Evolutionary conservation across 2,797 vertebrate genomes (phyloP).

Genomic region (Lagorchestes hirsutus): DNA sequence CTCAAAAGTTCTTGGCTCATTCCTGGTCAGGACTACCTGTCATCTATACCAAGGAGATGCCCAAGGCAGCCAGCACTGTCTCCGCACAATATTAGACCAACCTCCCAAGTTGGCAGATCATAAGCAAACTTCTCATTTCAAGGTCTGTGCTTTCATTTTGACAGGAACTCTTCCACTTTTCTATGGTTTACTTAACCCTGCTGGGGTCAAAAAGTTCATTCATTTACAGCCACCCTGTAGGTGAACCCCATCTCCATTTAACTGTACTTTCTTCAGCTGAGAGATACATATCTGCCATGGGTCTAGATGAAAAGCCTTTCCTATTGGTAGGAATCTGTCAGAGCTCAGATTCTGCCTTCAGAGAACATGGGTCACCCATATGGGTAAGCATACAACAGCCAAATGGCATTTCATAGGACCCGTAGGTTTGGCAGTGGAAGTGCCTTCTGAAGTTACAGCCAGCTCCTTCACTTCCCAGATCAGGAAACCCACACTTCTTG

Average conservation of each 20-base stretch:
- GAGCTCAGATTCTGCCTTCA: not conserved
- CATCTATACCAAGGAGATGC: not conserved
- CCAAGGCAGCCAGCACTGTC: not conserved
- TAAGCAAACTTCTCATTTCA: not conserved
- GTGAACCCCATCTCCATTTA: not conserved
- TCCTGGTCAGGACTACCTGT: not conserved
- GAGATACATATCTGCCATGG: not conserved
- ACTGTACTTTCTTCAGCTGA: not conserved
- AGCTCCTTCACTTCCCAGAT: not conserved
- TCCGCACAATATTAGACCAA: not conserved
- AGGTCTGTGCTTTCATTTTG: not conserved
- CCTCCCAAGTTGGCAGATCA: not conserved
- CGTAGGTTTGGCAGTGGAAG: not conserved
- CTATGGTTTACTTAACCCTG: not conserved
- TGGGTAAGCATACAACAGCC: not conserved
- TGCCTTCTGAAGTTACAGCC: not conserved
- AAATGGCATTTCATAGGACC: not conserved
- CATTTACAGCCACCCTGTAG: not conserved
- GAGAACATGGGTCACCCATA: not conserved
- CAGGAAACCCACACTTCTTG: not conserved
- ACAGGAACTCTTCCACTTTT: not conserved
- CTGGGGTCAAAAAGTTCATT: not conserved
- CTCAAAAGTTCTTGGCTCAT: not conserved
- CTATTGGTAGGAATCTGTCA: not conserved
- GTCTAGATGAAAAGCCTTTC: not conserved